Evolutionary conservation across 2,113 vertebrate genomes (phyloP).

Genomic region (Syngnathus typhle): DNA sequence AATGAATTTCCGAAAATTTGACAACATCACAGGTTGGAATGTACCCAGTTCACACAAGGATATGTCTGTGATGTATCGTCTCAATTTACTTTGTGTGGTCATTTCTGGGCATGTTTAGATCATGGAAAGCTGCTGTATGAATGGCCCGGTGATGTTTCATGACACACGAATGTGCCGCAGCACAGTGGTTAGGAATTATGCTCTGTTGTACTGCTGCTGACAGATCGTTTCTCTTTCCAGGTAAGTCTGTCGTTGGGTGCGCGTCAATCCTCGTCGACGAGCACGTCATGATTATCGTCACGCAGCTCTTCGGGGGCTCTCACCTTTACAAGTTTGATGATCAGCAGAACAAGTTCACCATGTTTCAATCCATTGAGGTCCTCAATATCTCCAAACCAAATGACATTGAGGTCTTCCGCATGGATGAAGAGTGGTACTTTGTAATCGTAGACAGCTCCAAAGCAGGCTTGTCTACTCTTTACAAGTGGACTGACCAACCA

Average conservation of each 20-base stretch:
- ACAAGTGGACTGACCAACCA: conserved; percentile 79
- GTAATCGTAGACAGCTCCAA: conserved; percentile 96
- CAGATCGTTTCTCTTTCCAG: conserved; percentile 58
- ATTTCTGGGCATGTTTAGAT: too few relatives aligned
- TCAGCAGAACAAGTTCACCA: conserved; percentile 90
- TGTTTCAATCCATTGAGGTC: conserved; percentile 92
- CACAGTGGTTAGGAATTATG: neutral
- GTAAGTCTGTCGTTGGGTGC: conserved; percentile 93
- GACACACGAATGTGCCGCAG: too few relatives aligned
- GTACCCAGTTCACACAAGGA: neutral
- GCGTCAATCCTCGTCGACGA: conserved; percentile 87
- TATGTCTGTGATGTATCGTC: neutral
- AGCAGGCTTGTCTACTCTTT: conserved; percentile 89
- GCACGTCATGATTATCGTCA: conserved; percentile 89
- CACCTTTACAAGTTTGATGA: conserved; percentile 94
- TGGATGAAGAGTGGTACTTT: conserved; percentile 86
- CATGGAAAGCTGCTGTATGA: neutral
- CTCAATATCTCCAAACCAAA: conserved; percentile 96
- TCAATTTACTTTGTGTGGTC: too few relatives aligned
- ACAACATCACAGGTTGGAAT: conserved; percentile 91
- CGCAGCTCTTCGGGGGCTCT: conserved; percentile 93
- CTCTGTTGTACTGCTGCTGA: neutral
- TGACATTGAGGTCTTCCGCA: conserved; percentile 91
- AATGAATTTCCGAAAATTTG: conserved; percentile 92
- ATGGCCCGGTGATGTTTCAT: neutral